Evolutionary conservation across 2,113 vertebrate species (phyloP), one percentile per base, ranked within the genome.

Genomic region (Brachyistius frenatus): DNA sequence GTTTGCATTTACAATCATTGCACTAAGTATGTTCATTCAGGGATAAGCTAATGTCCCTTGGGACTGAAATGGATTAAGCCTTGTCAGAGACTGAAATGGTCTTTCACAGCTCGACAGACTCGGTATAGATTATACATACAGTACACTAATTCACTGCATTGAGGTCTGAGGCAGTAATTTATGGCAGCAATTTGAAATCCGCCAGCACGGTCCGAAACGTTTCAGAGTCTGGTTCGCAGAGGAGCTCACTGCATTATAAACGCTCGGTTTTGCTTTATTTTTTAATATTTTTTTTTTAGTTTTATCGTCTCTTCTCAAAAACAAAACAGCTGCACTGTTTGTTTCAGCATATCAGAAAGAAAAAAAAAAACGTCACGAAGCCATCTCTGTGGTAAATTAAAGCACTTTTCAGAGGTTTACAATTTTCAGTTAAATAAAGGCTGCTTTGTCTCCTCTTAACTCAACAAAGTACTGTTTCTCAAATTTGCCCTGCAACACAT

Each of bases 151-250:
- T 71, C 52, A 50, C 50, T 47, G 56, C 57, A 47, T 31, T 31
- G 61, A 74, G 54, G 57, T 73, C 33, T 16, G 36, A 3, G 35
- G 71, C 44, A 50, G 36, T 73, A 36, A 83, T 83, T 72, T 55
- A 73, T 57, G 68, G 70, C 15, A 55, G 65, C 30, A 60, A 61
- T 75, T 39, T 66, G 41, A 83, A 69, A 56, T 47, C 50, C n/a
- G 23, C 36, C 41, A 14, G 56, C 44, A 41, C 33, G 67, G 32
- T n/a, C n/a, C 41, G 2, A 67, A 63, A 66, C 2, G 41, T 2
- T 13, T 44, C 10, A 13, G 23, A 23, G 23, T 23, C 23, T 23
- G 23, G 23, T 23, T 23, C 23, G 23, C 23, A 23, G 10, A 9
- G 4, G 41, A 13, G 39, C 6, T 41, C 39, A 41, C 39, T 7